phyloP scores from a whole-genome alignment of 1,140 invertebrate species.

The Drosophila willistoni region DNA sequence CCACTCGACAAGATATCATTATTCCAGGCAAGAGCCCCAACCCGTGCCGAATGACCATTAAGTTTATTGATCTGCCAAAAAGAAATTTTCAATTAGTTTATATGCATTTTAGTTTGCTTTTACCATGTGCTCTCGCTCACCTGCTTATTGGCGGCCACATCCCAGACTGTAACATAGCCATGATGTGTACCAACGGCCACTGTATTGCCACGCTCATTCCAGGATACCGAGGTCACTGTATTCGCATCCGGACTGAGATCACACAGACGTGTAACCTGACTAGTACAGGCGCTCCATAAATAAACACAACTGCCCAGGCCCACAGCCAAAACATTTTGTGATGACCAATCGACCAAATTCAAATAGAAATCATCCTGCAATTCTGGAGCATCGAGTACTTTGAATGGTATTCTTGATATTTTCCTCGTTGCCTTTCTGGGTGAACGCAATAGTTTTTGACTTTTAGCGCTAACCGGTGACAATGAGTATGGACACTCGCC shows the following conservation, averaged over 20 bases:
- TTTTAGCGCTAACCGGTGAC: constrained; percentile 96
- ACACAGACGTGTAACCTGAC: constrained; percentile 98
- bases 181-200: constrained; percentile 99
- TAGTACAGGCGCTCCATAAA: constrained; percentile 99
- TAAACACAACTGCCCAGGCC: constrained; percentile 99
- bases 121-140: constrained; percentile 70
- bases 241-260: constrained; percentile 97
- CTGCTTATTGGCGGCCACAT: constrained; percentile 97
- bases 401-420: constrained; percentile 98
- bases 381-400: constrained; percentile 98
- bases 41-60: constrained; percentile 95
- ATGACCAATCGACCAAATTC: constrained; percentile 99
- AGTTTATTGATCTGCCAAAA: constrained; percentile 90
- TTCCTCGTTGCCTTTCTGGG: constrained; percentile 97
- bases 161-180: constrained; percentile 98
- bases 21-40: constrained; percentile 99
- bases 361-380: constrained; percentile 99
- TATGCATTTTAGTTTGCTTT: too few species aligned
- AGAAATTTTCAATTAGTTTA: constrained; percentile 17
- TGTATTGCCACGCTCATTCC: constrained; percentile 98
- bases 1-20: constrained; percentile 98
- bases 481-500: constrained; percentile 93
- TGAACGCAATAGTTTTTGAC: constrained; percentile 96
- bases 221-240: constrained; percentile 98
- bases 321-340: constrained; percentile 99